These are phyloP conservation scores for Periplaneta americana DNA, from an alignment of 1,140 invertebrate species.

Conservation along the genomic window DNA sequence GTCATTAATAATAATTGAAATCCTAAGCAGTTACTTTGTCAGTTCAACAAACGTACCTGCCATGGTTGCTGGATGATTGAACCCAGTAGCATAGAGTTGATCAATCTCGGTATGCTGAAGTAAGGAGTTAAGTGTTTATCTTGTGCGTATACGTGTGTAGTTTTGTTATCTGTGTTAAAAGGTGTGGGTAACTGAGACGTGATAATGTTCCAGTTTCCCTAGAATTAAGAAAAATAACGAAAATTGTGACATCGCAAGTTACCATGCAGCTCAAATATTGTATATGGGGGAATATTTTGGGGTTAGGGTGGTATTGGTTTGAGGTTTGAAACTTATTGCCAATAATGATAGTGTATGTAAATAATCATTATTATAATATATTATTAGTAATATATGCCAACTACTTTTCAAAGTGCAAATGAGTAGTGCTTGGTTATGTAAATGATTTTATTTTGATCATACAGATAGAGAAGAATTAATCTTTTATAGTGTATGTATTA, in stretches of 20 bases:
- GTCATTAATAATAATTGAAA: too few species aligned
- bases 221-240: not conserved
- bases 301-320: not conserved
- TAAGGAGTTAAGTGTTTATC: not conserved
- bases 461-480: not conserved
- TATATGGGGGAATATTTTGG: not conserved
- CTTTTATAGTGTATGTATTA: not conserved
- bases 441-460: not conserved
- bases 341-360: not conserved
- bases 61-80: not conserved
- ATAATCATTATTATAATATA: not conserved
- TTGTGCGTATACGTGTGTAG: not conserved
- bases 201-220: not conserved
- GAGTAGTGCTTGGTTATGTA: not conserved
- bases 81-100: not conserved
- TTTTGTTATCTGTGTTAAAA: not conserved
- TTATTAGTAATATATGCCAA: not conserved
- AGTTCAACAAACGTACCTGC: not conserved
- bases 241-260: not conserved
- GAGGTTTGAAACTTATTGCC: not conserved
- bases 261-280: not conserved
- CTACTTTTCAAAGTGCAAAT: not conserved
- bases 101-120: not conserved
- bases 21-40: too few species aligned
- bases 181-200: not conserved